Conservation (phyloP, 2,888 invertebrate genomes). For the Euclidia mi region DNA sequence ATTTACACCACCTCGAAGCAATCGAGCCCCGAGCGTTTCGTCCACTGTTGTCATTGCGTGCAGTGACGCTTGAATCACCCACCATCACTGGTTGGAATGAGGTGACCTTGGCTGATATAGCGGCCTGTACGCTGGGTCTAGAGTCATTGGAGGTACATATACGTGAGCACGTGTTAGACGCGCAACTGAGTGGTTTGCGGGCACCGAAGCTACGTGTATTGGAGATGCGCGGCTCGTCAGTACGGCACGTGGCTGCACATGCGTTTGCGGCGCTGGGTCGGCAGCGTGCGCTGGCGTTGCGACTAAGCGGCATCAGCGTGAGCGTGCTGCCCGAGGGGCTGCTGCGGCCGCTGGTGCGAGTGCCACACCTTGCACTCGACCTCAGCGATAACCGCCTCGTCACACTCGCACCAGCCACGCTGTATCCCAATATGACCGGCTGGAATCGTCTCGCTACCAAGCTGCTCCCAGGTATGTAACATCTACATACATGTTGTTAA, state of each 20-base stretch:
- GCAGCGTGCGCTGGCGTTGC: conserved; percentile 92
- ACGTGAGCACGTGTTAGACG: conserved; percentile 91
- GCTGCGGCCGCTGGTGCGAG: conserved; percentile 92
- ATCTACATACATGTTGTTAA: too few species aligned
- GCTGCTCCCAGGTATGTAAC: conserved; percentile 92
- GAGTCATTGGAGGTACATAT: conserved; percentile 88
- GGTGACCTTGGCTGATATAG: conserved; percentile 61
- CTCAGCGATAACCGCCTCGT: conserved; percentile 93
- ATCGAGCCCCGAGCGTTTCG: conserved; percentile 93
- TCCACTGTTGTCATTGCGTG: conserved; percentile 91
- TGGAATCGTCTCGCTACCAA: conserved; percentile 96
- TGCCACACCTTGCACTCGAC: conserved; percentile 94
- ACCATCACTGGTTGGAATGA: conserved; percentile 78
- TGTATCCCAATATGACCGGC: conserved; percentile 94
- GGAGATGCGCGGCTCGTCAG: conserved; percentile 93
- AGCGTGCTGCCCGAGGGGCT: conserved; percentile 93
- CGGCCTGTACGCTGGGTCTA: conserved; percentile 57
- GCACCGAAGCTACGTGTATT: conserved; percentile 93
- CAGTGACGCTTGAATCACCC: conserved; percentile 91
- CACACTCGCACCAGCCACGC: conserved; percentile 92
- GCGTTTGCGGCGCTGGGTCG: conserved; percentile 93
- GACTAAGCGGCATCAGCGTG: conserved; percentile 92
- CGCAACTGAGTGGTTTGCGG: conserved; percentile 92
- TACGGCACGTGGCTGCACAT: conserved; percentile 92
- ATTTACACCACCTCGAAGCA: conserved; percentile 91